Percentiles rank a stretch among this genome's conserved stretches.
phyloP scores from a whole-genome alignment of 1,140 invertebrate species.

The Bombus turneri region DNA sequence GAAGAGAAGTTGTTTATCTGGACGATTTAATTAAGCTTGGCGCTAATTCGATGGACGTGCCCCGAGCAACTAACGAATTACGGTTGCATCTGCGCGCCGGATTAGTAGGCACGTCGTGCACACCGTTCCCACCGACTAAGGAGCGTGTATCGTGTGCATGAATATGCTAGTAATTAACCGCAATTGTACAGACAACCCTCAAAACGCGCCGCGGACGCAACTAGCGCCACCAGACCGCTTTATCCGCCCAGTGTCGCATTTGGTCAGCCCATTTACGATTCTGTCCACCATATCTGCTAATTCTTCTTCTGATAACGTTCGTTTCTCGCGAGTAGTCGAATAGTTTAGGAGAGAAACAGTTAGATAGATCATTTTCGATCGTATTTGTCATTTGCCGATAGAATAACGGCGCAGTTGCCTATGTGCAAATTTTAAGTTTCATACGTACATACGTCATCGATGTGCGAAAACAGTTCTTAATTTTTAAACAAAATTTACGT shows the following conservation, averaged over 20 bases:
- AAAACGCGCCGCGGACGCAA: slow-evolving; percentile 53
- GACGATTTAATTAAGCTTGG: slow-evolving; percentile 68
- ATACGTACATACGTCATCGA: no score
- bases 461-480: no score
- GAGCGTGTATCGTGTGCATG: slow-evolving; percentile 62
- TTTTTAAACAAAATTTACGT: no score
- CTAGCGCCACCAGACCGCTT: slow-evolving; percentile 30
- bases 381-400: no score
- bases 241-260: slow-evolving; percentile 12
- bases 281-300: background rate
- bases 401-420: no score
- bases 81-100: slow-evolving; percentile 58
- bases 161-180: slow-evolving; percentile 69
- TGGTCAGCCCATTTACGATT: slow-evolving; percentile 5
- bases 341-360: no score
- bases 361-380: no score
- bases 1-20: slow-evolving; percentile 62
- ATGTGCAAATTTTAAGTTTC: no score
- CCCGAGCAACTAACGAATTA: slow-evolving; percentile 67
- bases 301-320: background rate
- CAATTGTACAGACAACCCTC: slow-evolving; percentile 61
- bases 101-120: slow-evolving; percentile 62
- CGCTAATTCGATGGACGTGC: slow-evolving; percentile 69
- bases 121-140: slow-evolving; percentile 47
- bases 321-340: background rate